Evolutionary conservation across 2,888 invertebrate species (phyloP).

Genomic region (Leucoptera coffeella): DNA sequence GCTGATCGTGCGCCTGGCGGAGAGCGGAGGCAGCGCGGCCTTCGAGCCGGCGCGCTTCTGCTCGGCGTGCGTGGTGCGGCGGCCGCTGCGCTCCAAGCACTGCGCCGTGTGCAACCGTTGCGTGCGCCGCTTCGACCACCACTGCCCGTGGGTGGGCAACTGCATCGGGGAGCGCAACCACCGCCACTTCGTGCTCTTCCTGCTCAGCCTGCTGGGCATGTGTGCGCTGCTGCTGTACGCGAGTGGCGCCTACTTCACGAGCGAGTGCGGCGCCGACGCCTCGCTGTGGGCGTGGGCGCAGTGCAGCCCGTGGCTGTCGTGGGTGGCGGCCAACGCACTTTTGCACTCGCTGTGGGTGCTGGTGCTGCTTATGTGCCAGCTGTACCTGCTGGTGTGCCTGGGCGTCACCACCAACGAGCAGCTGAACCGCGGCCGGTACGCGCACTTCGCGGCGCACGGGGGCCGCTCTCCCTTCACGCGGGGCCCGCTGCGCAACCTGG

Average conservation of each 20-base stretch:
- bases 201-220: slow-evolving; percentile 75
- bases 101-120: slow-evolving; percentile 95
- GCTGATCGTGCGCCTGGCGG: slow-evolving; percentile 87
- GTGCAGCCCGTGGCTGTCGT: slow-evolving; percentile 88
- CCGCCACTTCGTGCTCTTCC: slow-evolving; percentile 87
- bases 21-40: slow-evolving; percentile 62
- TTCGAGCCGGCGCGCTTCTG: slow-evolving; percentile 91
- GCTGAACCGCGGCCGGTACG: slow-evolving; percentile 90
- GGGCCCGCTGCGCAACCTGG: slow-evolving; percentile 73
- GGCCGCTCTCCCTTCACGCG: slow-evolving; percentile 79
- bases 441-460: slow-evolving; percentile 60
- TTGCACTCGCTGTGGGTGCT: slow-evolving; percentile 89
- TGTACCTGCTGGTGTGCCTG: slow-evolving; percentile 88
- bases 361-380: slow-evolving; percentile 80
- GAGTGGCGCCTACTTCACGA: slow-evolving; percentile 69
- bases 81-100: slow-evolving; percentile 95
- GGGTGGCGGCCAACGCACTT: slow-evolving; percentile 77
- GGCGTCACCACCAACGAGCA: slow-evolving; percentile 99
- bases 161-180: slow-evolving; percentile 93
- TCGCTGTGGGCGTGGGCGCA: slow-evolving; percentile 55
- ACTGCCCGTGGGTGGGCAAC: slow-evolving; percentile 99
- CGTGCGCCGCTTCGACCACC: slow-evolving; percentile 96
- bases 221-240: slow-evolving; percentile 78
- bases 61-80: slow-evolving; percentile 89
- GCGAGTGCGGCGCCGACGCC: slow-evolving; percentile 31